Evolutionary conservation across 2,113 vertebrate species (phyloP), one percentile per base, ranked within the genome.

Genomic region (Channa maculata): DNA sequence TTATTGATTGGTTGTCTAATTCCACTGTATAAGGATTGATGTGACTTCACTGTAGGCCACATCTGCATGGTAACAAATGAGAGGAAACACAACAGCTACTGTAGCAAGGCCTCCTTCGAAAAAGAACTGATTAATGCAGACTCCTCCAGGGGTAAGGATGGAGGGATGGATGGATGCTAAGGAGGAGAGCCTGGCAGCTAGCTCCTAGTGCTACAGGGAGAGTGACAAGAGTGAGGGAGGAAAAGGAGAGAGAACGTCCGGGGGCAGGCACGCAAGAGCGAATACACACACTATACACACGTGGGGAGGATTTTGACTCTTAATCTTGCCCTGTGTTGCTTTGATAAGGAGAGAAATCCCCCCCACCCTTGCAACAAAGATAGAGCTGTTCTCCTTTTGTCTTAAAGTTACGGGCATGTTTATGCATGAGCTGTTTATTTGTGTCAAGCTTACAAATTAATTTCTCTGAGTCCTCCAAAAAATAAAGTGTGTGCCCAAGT

Each of bases 281-380:
- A 86, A 90, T 69, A 85, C 71, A 69, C 65, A 79, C 67, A 80
- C 68, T 6, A 78, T 61, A 75, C 79, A 85, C 86, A 90, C 75
- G 68, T 86, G 64, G 71, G 79, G 84, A 90, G 89, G 92, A 91
- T 92, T 93, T 90, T 89, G 90, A 88, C 89, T 90, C 89, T 89
- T 93, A 92, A 93, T 93, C 92, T 91, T 85, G 84, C 90, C 86
- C 91, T 93, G 90, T 90, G 87, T 88, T 77, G 87, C 91, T 86
- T 92, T 91, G 93, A 93, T 93, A 94, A 93, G 90, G 78, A 88
- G 75, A 86, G 67, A 89, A 91, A 89, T 88, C 86, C 83, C 82
- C 73, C 79, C 39, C 39, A 4, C 39, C 39, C 84, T 87, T 84
- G 86, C 87, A 71, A 85, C 11, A 55, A 81, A 91, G 90, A 93